Conservation (phyloP, 2,113 vertebrate species). For the Rhizomys pruinosus region DNA sequence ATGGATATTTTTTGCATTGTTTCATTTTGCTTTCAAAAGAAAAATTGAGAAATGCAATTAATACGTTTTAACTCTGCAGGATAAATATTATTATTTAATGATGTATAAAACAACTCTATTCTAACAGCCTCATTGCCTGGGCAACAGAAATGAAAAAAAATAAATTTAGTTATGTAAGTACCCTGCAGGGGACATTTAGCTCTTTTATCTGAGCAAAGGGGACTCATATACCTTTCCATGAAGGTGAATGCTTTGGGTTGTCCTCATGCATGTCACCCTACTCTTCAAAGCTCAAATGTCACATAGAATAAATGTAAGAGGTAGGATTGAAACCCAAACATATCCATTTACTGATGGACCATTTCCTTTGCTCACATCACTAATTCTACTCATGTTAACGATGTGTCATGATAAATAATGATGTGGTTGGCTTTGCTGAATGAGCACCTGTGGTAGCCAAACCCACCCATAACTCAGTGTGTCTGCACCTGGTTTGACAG, state of each 20-base stretch:
- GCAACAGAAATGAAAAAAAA: conserved; percentile 75
- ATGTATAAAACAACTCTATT: conserved; percentile 74
- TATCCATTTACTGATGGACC: conserved; percentile 54
- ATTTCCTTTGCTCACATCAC: conserved; percentile 56
- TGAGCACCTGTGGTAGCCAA: neutral
- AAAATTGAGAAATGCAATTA: conserved; percentile 79
- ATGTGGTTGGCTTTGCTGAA: conserved; percentile 8
- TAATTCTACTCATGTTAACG: conserved; percentile 59
- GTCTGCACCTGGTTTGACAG: neutral
- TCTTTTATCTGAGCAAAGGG: conserved; percentile 69
- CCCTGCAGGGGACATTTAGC: conserved; percentile 65
- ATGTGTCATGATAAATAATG: conserved; percentile 57
- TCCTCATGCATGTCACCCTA: conserved; percentile 23
- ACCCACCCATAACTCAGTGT: neutral
- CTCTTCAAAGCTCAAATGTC: conserved; percentile 47
- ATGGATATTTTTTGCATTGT: conserved; percentile 58
- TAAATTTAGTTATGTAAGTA: conserved; percentile 66
- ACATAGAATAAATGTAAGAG: conserved; percentile 48
- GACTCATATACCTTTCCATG: conserved; percentile 66
- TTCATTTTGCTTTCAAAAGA: conserved; percentile 70
- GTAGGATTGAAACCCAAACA: conserved; percentile 35
- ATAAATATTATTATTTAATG: conserved; percentile 84
- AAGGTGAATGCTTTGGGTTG: conserved; percentile 38
- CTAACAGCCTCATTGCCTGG: conserved; percentile 74
- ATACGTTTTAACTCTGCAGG: conserved; percentile 76